Evolutionary conservation across 2,888 invertebrate species (phyloP).

Genomic region (Orthosia incerta): DNA sequence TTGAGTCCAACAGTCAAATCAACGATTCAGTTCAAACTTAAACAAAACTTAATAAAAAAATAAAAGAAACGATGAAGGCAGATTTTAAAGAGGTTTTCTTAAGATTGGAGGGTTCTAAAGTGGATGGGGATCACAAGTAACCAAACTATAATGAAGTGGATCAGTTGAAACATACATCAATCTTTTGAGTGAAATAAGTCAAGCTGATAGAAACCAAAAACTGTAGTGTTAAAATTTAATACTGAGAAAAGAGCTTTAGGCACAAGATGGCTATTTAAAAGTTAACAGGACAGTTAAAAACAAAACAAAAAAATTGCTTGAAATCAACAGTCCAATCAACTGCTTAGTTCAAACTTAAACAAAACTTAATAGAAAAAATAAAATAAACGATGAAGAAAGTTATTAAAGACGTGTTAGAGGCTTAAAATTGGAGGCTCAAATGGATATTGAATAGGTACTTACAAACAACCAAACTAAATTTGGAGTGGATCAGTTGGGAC

Average conservation of each 20-base stretch:
- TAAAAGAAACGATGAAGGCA: neutral
- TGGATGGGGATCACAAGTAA: conserved; percentile 16
- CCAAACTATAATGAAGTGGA: neutral
- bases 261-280: neutral
- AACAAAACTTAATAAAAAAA: conserved; percentile 30
- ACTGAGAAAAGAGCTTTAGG: too few relatives aligned
- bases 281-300: conserved; percentile 18
- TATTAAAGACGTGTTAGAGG: too few relatives aligned
- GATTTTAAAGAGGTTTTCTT: neutral
- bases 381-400: neutral
- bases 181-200: neutral
- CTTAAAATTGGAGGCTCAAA: neutral
- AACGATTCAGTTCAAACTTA: conserved; percentile 25
- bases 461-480: neutral
- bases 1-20: conserved; percentile 45
- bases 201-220: neutral
- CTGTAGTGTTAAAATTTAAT: too few relatives aligned
- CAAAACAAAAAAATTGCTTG: conserved; percentile 51
- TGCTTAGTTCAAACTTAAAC: conserved; percentile 18
- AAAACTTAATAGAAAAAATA: conserved; percentile 24
- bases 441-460: conserved; percentile 2
- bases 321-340: conserved; percentile 49
- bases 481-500: neutral
- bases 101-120: neutral
- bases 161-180: neutral